These are phyloP conservation scores for Mola mola DNA, from an alignment of 2,113 vertebrate species.

Conservation along the genomic window DNA sequence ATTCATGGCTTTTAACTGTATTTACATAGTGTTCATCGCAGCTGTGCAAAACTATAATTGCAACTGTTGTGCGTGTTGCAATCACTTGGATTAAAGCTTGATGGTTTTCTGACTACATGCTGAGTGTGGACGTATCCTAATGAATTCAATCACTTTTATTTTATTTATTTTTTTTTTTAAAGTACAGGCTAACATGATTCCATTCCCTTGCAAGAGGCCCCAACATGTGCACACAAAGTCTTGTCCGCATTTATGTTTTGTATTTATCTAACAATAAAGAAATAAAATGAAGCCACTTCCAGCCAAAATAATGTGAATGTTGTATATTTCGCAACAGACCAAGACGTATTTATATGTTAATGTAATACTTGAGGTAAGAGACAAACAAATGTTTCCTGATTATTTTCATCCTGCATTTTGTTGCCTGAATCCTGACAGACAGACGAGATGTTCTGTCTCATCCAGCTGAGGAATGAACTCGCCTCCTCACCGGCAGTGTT, in stretches of 20 bases:
- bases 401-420: neutral
- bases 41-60: constrained; percentile 35
- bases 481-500: too few relatives aligned
- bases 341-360: constrained; percentile 8
- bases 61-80: constrained; percentile 13
- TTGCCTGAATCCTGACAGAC: constrained; percentile 22
- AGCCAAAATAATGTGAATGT: neutral
- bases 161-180: too few relatives aligned
- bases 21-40: constrained; percentile 35
- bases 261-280: constrained; percentile 2
- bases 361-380: constrained; percentile 53
- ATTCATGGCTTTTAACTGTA: constrained; percentile 61
- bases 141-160: constrained; percentile 19
- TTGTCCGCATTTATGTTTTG: too few relatives aligned
- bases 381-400: constrained; percentile 8
- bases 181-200: constrained; percentile 16
- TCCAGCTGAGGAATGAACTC: too few relatives aligned
- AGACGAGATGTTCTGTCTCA: too few relatives aligned
- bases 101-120: constrained; percentile 28
- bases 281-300: constrained; percentile 13
- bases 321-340: constrained; percentile 6
- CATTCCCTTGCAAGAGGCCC: neutral
- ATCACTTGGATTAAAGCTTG: constrained; percentile 45
- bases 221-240: too few relatives aligned
- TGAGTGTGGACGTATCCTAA: neutral